These are phyloP conservation scores for Euglossa dilemma DNA, from an alignment of 1,140 invertebrate species.

Conservation along the genomic window DNA sequence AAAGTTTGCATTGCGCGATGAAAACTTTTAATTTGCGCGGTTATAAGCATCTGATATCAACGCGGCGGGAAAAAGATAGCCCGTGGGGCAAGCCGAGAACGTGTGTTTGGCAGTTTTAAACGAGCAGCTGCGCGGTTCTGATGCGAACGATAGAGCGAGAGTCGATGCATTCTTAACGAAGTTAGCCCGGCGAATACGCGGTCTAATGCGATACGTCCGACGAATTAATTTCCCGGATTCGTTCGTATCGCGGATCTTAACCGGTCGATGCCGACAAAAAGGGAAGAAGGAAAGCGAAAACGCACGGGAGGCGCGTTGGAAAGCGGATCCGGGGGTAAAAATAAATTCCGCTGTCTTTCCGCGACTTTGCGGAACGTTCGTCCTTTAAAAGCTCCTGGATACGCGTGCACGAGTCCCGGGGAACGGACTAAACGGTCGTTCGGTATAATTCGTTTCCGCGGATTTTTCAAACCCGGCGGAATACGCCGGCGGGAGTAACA, in stretches of 20 bases:
- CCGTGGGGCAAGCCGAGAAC: conserved; percentile 14
- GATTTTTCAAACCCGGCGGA: neutral
- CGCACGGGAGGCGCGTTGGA: neutral
- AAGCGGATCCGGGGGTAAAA: neutral
- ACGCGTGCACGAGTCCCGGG: too few relatives aligned
- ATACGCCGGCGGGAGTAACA: neutral
- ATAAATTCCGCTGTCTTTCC: neutral
- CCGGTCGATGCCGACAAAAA: neutral
- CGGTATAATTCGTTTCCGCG: neutral
- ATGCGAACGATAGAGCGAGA: conserved; percentile 15
- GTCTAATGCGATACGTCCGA: neutral
- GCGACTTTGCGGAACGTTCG: neutral
- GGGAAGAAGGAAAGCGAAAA: too few relatives aligned
- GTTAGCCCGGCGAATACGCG: neutral
- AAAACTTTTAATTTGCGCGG: conserved; percentile 47
- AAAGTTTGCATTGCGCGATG: conserved; percentile 43
- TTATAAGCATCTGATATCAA: conserved; percentile 45
- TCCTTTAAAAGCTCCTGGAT: neutral
- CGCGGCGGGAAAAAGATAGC: conserved; percentile 25
- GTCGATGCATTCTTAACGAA: conserved; percentile 45
- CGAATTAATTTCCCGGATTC: conserved; percentile 30
- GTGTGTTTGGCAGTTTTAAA: conserved; percentile 49
- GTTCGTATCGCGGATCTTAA: neutral
- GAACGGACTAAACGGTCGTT: neutral
- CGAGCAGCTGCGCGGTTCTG: conserved; percentile 43